phyloP scores from a whole-genome alignment of 2,888 invertebrate genomes.

The Marasmarcha lunaedactyla region DNA sequence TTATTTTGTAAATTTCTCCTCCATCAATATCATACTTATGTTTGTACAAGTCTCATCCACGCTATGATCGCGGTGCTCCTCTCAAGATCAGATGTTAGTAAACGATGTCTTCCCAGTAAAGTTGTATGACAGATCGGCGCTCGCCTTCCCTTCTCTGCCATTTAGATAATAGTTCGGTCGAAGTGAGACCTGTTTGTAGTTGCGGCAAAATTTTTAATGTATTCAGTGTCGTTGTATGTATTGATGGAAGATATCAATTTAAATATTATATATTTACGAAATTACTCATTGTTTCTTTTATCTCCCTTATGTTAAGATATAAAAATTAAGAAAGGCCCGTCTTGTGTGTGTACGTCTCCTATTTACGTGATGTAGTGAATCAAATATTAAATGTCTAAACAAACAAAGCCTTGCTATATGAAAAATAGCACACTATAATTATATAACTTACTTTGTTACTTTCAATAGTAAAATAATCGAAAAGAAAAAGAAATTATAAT shows the following conservation, averaged over 20 bases:
- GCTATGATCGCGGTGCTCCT: no score
- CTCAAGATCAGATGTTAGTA: constrained; percentile 19
- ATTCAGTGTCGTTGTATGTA: constrained; percentile 67
- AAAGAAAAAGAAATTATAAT: no score
- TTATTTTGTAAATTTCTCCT: constrained; percentile 68
- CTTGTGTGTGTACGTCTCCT: no score
- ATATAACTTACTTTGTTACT: no score
- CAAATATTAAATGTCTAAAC: no score
- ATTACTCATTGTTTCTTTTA: constrained; percentile 36
- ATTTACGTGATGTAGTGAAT: no score
- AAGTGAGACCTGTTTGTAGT: constrained; percentile 49
- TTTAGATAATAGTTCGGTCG: constrained; percentile 14
- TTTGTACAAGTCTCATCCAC: no score
- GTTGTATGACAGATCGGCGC: constrained; percentile 25
- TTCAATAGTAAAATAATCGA: no score
- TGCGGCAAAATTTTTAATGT: constrained; percentile 57
- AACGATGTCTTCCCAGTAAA: constrained; percentile 59
- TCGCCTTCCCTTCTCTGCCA: constrained; percentile 3
- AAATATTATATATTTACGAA: constrained; percentile 71
- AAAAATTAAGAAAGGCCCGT: no score
- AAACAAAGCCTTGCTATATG: no score
- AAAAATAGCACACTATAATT: no score
- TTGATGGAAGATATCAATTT: constrained; percentile 72
- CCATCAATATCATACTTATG: constrained; percentile 63
- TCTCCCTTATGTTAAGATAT: no score